phyloP scores from a whole-genome alignment of 2,797 vertebrate species.

The Microctenopoma stevenorrisi region DNA sequence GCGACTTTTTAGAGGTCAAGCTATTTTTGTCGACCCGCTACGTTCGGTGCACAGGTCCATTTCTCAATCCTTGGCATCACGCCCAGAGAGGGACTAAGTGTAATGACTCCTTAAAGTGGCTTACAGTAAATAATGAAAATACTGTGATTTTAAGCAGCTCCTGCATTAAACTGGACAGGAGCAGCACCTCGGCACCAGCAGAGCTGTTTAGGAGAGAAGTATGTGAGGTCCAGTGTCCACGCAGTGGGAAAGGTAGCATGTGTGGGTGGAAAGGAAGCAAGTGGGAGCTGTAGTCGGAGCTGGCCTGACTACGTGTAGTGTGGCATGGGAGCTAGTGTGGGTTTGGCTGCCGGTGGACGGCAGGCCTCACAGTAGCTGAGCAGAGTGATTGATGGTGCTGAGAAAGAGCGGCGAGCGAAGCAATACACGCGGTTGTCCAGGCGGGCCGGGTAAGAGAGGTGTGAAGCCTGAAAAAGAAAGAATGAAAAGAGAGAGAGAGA shows the following conservation, averaged over 20 bases:
- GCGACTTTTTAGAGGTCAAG: slow-evolving; percentile 66
- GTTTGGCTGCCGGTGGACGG: slow-evolving; percentile 55
- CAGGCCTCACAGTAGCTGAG: slow-evolving; percentile 61
- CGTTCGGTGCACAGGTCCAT: slow-evolving; percentile 26
- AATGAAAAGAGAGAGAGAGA: slow-evolving; percentile 54
- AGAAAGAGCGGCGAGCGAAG: slow-evolving; percentile 64
- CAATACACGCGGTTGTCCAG: slow-evolving; percentile 66
- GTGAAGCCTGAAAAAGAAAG: slow-evolving; percentile 62
- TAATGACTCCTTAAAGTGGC: slow-evolving; percentile 58
- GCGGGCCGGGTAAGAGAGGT: slow-evolving; percentile 64
- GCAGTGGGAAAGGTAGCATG: slow-evolving; percentile 30
- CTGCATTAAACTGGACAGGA: slow-evolving; percentile 47
- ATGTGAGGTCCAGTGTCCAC: slow-evolving; percentile 34
- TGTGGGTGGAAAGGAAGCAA: slow-evolving; percentile 40
- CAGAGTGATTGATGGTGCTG: slow-evolving; percentile 75
- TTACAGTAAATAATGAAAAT: slow-evolving; percentile 69
- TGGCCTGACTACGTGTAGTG: slow-evolving; percentile 47
- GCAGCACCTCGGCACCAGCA: slow-evolving; percentile 40
- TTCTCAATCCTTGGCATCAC: slow-evolving; percentile 45
- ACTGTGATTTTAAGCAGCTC: slow-evolving; percentile 46
- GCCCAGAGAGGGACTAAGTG: slow-evolving; percentile 54
- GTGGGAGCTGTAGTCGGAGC: slow-evolving; percentile 38
- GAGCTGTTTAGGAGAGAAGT: slow-evolving; percentile 38
- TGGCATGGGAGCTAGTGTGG: slow-evolving; percentile 36
- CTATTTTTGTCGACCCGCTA: slow-evolving; percentile 54